A percentile compares a stretch with the other conserved stretches of the same genome.
These are phyloP conservation scores for Cotesia glomerata DNA, from an alignment of 1,140 invertebrate species.

Conservation along the genomic window DNA sequence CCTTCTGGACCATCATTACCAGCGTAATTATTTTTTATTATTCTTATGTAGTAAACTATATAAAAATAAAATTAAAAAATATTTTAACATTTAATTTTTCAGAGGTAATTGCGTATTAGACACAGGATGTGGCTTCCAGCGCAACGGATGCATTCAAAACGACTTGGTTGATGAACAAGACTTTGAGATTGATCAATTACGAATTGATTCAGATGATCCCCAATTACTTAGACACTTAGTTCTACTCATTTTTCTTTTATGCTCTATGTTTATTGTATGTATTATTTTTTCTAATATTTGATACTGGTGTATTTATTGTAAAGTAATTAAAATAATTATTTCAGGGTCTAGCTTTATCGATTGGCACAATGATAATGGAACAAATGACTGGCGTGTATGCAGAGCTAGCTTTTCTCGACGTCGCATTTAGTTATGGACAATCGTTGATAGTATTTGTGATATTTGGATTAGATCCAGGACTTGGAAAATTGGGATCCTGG, in stretches of 20 bases:
- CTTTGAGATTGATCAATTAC: conserved; percentile 38
- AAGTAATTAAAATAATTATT: conserved; percentile 22
- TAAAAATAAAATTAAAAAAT: not conserved
- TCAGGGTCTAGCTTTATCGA: conserved; percentile 82
- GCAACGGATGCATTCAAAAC: conserved; percentile 39
- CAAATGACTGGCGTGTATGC: conserved; percentile 87
- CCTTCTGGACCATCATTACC: conserved; percentile 42
- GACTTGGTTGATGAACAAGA: conserved; percentile 39
- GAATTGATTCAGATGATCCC: conserved; percentile 65
- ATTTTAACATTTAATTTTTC: not conserved
- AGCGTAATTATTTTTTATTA: conserved; percentile 33
- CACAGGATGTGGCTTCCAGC: conserved; percentile 46
- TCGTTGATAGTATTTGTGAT: conserved; percentile 83
- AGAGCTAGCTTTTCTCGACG: conserved; percentile 89
- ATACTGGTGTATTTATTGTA: not conserved
- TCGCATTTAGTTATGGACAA: conserved; percentile 88
- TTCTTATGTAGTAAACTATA: conserved; percentile 7
- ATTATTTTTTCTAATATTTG: not conserved
- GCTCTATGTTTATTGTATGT: conserved; percentile 89
- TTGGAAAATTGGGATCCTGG: conserved; percentile 55
- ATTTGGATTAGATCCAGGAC: conserved; percentile 80
- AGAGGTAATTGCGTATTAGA: conserved; percentile 42
- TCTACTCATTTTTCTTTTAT: conserved; percentile 78
- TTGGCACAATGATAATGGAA: conserved; percentile 86
- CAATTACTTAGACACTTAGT: conserved; percentile 84